Percentiles rank a stretch among this genome's conserved stretches.
Conservation (phyloP, 2,797 vertebrate genomes). For the Lemur catta region DNA sequence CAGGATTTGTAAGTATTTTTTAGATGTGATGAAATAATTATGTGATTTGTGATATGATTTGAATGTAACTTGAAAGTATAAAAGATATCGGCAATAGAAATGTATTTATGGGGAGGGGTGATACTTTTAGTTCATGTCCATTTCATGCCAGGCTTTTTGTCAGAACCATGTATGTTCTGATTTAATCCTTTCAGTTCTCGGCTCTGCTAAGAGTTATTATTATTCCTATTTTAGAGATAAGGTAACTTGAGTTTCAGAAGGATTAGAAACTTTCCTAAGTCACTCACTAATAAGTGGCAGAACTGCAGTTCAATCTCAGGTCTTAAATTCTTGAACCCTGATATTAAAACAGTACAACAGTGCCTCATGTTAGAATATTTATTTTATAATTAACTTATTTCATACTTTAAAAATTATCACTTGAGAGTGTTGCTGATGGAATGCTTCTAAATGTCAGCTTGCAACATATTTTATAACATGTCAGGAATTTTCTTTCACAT, state of each 20-base stretch:
- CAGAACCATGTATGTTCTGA: not conserved
- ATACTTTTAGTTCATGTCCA: not conserved
- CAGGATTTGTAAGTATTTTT: conserved; percentile 20
- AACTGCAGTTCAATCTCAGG: not conserved
- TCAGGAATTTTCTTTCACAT: not conserved
- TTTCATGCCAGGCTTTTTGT: not conserved
- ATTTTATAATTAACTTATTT: conserved; percentile 24
- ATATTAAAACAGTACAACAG: not conserved
- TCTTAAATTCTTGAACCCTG: not conserved
- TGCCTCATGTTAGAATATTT: not conserved
- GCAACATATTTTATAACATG: not conserved
- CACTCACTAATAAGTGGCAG: not conserved
- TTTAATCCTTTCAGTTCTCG: not conserved
- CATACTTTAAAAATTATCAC: conserved; percentile 36
- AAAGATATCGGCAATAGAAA: not conserved
- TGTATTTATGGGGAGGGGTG: not conserved
- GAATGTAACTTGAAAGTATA: not conserved
- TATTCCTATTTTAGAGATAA: conserved; percentile 29
- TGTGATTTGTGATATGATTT: conserved; percentile 5
- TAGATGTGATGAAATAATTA: not conserved
- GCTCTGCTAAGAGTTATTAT: not conserved
- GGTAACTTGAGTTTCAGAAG: conserved; percentile 19
- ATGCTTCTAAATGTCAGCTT: conserved; percentile 36
- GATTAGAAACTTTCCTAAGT: not conserved
- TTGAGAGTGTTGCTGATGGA: conserved; percentile 49